Evolutionary conservation across 2,113 vertebrate genomes (phyloP).

Genomic region (Fukomys damarensis): DNA sequence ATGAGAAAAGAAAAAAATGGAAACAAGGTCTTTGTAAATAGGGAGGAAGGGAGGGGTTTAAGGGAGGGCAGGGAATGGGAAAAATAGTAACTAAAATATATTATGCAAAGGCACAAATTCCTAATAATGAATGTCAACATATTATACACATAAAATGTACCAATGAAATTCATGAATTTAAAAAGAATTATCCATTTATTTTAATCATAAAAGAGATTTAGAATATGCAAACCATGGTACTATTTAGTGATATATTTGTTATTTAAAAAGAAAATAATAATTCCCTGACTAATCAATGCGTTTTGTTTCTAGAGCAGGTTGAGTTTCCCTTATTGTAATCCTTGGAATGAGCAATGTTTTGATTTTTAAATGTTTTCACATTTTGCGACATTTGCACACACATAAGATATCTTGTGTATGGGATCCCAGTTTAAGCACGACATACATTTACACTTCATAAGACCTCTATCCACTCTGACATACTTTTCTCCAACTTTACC

Average conservation of each 20-base stretch:
- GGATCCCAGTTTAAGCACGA: neutral
- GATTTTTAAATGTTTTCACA: neutral
- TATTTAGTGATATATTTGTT: neutral
- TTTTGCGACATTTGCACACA: neutral
- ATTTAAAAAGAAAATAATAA: neutral
- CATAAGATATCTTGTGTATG: neutral
- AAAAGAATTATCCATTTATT: neutral
- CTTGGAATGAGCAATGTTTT: neutral
- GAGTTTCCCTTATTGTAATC: neutral
- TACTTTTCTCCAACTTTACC: neutral
- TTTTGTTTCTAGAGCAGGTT: neutral
- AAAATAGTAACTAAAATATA: too few relatives aligned
- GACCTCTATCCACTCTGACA: neutral
- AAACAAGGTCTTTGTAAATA: too few relatives aligned
- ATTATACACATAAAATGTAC: too few relatives aligned
- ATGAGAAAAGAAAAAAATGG: too few relatives aligned
- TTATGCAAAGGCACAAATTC: too few relatives aligned
- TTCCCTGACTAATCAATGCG: rapidly evolving
- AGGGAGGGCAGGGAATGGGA: too few relatives aligned
- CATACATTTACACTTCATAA: neutral
- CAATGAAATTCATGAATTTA: too few relatives aligned
- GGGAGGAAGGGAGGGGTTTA: too few relatives aligned
- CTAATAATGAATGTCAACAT: too few relatives aligned
- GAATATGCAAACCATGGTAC: neutral
- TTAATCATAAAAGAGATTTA: neutral